These are phyloP conservation scores for Trididemnum clinides DNA, from an alignment of 23 tunicate genomes.

Conservation along the genomic window DNA sequence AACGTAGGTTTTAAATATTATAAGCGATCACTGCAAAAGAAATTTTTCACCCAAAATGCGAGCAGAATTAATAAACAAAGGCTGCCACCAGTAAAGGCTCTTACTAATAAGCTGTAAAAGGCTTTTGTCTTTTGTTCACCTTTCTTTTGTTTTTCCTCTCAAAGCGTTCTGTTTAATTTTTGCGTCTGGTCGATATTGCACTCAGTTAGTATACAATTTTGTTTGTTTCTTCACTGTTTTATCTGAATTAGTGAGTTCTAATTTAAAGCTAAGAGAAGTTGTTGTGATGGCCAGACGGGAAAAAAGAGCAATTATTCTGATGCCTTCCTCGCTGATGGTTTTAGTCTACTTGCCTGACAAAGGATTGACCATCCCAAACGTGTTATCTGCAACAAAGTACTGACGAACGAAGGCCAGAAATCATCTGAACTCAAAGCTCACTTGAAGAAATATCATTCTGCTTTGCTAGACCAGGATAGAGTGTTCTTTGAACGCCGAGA, in stretches of 20 bases:
- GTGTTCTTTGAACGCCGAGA: neutral
- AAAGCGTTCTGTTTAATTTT: too few species aligned
- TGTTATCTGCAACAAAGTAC: too few species aligned
- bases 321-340: neutral
- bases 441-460: neutral
- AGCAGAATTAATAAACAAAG: too few species aligned
- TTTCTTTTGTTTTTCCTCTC: neutral
- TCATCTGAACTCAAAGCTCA: neutral
- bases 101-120: neutral
- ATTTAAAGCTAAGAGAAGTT: neutral
- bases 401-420: constrained; percentile 8
- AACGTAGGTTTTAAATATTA: neutral
- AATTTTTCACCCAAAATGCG: neutral
- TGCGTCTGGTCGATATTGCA: neutral
- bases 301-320: too few species aligned
- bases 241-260: neutral
- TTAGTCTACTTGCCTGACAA: neutral
- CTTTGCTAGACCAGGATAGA: neutral
- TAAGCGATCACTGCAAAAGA: neutral
- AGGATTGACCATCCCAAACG: neutral
- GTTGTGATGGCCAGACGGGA: neutral
- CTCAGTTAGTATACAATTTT: neutral
- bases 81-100: neutral
- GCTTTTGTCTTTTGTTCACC: too few species aligned
- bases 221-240: neutral